Conservation (phyloP, 2,888 invertebrate species). For the Orthonychiurus folsomi region DNA sequence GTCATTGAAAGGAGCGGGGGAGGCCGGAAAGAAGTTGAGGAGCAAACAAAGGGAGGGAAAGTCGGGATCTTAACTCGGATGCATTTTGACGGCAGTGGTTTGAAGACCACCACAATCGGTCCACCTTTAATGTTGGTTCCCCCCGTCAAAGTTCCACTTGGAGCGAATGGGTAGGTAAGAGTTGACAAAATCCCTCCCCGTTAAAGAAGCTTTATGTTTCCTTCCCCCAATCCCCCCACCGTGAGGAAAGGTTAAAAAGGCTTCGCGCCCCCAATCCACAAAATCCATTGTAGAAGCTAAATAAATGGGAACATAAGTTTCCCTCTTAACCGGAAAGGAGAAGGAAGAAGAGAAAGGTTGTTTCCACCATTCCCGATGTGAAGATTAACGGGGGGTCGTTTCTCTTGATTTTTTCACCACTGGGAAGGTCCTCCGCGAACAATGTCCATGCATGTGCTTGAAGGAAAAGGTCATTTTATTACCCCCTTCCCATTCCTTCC, state of each 20-base stretch:
- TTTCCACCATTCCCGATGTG: slow-evolving; percentile 23
- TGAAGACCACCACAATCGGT: too few relatives aligned
- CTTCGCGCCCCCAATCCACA: slow-evolving; percentile 29
- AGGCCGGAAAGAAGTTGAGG: not conserved
- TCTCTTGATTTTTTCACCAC: slow-evolving; percentile 28
- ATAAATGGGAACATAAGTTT: slow-evolving; percentile 40
- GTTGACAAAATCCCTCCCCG: slow-evolving; percentile 24
- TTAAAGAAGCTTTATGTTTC: slow-evolving; percentile 29
- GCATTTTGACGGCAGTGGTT: too few relatives aligned
- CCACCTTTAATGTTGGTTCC: too few relatives aligned
- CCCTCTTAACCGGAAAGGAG: slow-evolving; percentile 28
- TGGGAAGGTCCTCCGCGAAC: not conserved
- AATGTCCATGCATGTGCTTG: not conserved
- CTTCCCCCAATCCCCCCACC: slow-evolving; percentile 22
- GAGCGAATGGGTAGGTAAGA: slow-evolving; percentile 12
- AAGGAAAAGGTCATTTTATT: slow-evolving; percentile 29
- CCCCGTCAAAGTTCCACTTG: too few relatives aligned
- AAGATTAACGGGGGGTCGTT: slow-evolving; percentile 35
- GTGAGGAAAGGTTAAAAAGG: slow-evolving; percentile 30
- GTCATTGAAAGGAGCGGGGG: not conserved
- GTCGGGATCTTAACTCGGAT: too few relatives aligned
- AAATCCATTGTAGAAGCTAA: slow-evolving; percentile 36
- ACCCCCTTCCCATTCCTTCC: slow-evolving; percentile 17
- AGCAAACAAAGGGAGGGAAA: too few relatives aligned
- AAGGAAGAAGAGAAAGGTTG: slow-evolving; percentile 20